Evolutionary conservation across 2,888 invertebrate genomes (phyloP).

Genomic region (Rhamnusium bicolor): DNA sequence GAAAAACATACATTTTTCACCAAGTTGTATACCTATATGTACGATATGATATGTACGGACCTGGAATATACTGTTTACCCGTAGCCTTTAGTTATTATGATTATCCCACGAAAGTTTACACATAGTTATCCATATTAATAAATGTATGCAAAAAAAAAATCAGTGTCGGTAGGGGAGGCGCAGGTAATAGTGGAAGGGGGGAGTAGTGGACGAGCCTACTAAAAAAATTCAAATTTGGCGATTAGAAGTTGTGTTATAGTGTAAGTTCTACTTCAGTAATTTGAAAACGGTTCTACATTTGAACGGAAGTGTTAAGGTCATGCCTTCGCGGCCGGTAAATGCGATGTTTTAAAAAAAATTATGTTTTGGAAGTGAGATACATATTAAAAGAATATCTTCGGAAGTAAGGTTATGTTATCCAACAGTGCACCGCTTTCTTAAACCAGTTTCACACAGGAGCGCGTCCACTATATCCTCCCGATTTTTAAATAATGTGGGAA

Average conservation of each 20-base stretch:
- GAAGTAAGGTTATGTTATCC: not conserved
- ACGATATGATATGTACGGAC: no score
- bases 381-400: not conserved
- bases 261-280: not conserved
- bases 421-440: not conserved
- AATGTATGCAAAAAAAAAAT: no score
- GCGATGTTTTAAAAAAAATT: not conserved
- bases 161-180: no score
- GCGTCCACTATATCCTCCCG: not conserved
- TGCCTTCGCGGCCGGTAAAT: constrained; percentile 1
- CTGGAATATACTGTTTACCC: no score
- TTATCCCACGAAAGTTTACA: no score
- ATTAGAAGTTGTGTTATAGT: not conserved
- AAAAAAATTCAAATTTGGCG: not conserved
- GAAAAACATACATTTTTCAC: no score
- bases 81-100: no score
- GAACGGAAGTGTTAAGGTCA: not conserved
- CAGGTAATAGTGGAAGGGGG: no score
- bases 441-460: not conserved
- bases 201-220: constrained; percentile 5
- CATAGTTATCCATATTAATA: no score
- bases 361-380: constrained; percentile 1
- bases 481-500: constrained; percentile 4
- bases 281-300: not conserved
- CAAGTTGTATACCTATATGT: no score